Evolutionary conservation across 2,888 invertebrate species (phyloP), one percentile per base, ranked within the genome.

Genomic region (Lamproptera curius): DNA sequence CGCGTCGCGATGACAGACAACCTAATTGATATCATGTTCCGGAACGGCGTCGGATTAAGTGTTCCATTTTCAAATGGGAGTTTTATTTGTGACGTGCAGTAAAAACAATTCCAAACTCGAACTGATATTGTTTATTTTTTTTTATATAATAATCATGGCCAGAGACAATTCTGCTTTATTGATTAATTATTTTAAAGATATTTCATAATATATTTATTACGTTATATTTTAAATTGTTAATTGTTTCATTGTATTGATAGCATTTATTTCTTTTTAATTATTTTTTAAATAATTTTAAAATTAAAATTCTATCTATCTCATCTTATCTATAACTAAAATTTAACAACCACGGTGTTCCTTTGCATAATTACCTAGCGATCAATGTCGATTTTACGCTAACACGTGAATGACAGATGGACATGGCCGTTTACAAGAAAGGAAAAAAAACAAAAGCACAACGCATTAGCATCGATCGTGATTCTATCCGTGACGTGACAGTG

Each of bases 11-110:
- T 56, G 83, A 80, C 79, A 74, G 75, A 64, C 68, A 63, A 71
- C 67, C 76, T 83, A 81, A 84, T 82, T 82, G 79, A 79, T 83
- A 82, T 85, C 79, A 65, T 60, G 70, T 84, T 82, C 59, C 77
- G 55, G 57, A 28, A 59, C 61, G 53, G 59, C 57, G 67, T 66
- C 63, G 58, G 67, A 69, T 65, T 62, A 73, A 80, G 76, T 70
- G 73, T 63, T 76, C 71, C 76, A 77, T 20, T 20, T 20, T 20
- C 20, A 65, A 70, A 50, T 23, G 23, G 2, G 16, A 8, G 33
- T 42, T 42, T 38, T 38, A 33, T 36, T 20, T 16, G 4, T 10
- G 20, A 15, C 10, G 42, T 11, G 17, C 17, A n/a, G 17, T 14
- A 35, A 31, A 41, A 35, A 40, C 33, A 37, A 40, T 46, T 38